Evolutionary conservation across 1,140 invertebrate species (phyloP), one percentile per base, ranked within the genome.

Genomic region (Hirudo medicinalis): DNA sequence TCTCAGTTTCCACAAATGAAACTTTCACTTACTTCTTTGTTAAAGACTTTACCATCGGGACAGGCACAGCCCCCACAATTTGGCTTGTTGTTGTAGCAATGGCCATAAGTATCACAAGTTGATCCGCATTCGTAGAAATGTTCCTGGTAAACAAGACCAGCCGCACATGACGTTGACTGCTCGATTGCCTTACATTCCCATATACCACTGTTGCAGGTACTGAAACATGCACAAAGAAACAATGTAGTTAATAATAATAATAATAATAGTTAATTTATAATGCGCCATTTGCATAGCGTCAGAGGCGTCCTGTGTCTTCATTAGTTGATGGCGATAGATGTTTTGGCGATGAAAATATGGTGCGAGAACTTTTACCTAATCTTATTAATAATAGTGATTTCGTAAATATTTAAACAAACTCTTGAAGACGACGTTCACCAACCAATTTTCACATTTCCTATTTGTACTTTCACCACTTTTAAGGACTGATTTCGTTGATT

Each of bases 31-130:
- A 63, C 57, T n/a, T 63, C 29, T 25, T 63, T 63, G 57, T 63
- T 32, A 11, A 63, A 32, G 15, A 63, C 57, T 63, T 63, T 63
- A 25, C 57, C 57, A 19, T 32, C 29, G 6, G 57, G 57, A 63
- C 57, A 63, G 19, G 57, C 57, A 63, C 57, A 63, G 9, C 57
- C 57, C 11, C 57, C 57, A 63, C 57, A 63, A 25, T 13, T 63
- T 63, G 57, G 29, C 19, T 22, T 22, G 8, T 22, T 22, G 57
- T 22, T 32, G 27, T 29, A 22, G 27, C 67, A 43, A 43, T 4
- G n/a, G 25, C 36, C 67, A 27, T 68, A 68, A 11, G 8, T 68
- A 8, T 29, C 27, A 40, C 67, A 68, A 19, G 67, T 68, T 29
- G 67, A 68, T 32, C 67, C 67, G 36, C 67, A 68, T 29, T 68